These are phyloP conservation scores for Rhyacichthys aspro DNA, from an alignment of 2,797 vertebrate species.

Conservation along the genomic window DNA sequence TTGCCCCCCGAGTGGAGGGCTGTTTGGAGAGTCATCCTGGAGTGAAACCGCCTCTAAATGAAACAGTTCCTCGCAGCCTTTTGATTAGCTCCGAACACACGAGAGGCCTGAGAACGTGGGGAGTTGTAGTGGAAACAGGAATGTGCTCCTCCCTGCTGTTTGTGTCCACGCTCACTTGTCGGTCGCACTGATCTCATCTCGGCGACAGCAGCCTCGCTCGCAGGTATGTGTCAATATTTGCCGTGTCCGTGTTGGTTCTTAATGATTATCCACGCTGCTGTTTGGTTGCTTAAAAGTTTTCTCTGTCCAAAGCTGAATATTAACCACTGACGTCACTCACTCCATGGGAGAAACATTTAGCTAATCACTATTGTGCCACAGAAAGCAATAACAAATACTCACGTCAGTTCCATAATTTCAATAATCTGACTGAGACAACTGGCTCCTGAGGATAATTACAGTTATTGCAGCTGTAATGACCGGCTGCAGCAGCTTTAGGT, in stretches of 20 bases:
- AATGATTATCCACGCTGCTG: conserved; percentile 30
- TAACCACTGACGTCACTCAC: background rate
- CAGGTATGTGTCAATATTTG: conserved; percentile 57
- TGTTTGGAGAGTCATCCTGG: conserved; percentile 61
- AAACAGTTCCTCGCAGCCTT: conserved; percentile 55
- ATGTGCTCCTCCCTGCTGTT: conserved; percentile 16
- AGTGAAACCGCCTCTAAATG: conserved; percentile 50
- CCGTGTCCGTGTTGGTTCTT: conserved; percentile 22
- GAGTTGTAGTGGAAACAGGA: conserved; percentile 19
- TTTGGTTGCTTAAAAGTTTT: conserved; percentile 16
- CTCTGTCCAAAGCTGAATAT: background rate
- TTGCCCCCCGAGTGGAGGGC: conserved; percentile 12
- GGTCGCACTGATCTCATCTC: conserved; percentile 6
- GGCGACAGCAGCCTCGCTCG: conserved; percentile 18
- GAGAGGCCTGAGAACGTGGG: conserved; percentile 48
- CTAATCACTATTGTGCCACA: conserved; percentile 39
- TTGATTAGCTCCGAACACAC: conserved; percentile 50
- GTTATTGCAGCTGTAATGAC: conserved; percentile 66
- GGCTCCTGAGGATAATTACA: conserved; percentile 66
- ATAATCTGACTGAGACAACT: conserved; percentile 66
- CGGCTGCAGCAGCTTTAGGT: conserved; percentile 41
- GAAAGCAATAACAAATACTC: conserved; percentile 49
- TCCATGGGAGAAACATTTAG: conserved; percentile 22
- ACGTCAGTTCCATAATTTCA: conserved; percentile 45
- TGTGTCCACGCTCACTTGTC: background rate